Evolutionary conservation across 2,888 invertebrate genomes (phyloP).

Genomic region (Stenoptilia bipunctidactyla): DNA sequence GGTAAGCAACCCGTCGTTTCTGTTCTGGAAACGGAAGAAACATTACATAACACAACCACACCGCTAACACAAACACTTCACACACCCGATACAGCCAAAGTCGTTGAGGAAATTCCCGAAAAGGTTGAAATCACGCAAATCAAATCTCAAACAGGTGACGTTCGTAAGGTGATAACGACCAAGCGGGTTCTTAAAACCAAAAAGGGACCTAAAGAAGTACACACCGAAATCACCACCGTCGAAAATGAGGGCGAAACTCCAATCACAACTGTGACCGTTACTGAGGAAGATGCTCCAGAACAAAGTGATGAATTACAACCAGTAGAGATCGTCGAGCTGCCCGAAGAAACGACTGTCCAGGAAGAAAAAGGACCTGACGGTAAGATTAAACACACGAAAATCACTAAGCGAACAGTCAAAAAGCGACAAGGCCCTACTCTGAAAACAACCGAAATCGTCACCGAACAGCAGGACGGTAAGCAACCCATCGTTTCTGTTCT

Average conservation of each 20-base stretch:
- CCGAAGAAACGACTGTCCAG: conserved; percentile 25
- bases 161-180: too few species aligned
- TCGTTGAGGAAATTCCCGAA: too few species aligned
- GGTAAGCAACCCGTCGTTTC: too few species aligned
- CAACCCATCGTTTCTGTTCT: conserved; percentile 10
- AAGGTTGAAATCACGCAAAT: too few species aligned
- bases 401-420: neutral
- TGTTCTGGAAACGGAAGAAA: too few species aligned
- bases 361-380: conserved; percentile 8
- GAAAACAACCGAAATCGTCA: conserved; percentile 30
- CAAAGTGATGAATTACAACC: conserved; percentile 7
- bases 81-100: too few species aligned
- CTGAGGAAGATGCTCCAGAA: conserved; percentile 8
- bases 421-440: conserved; percentile 23
- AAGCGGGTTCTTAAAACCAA: too few species aligned
- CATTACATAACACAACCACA: too few species aligned
- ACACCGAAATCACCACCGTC: conserved; percentile 7
- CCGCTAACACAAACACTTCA: too few species aligned
- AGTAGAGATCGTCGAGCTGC: conserved; percentile 27
- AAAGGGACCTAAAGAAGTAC: too few species aligned
- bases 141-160: too few species aligned
- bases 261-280: conserved; percentile 27
- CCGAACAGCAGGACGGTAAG: conserved; percentile 25
- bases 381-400: neutral
- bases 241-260: conserved; percentile 18